Evolutionary conservation across 2,888 invertebrate species (phyloP), one percentile per base, ranked within the genome.

Genomic region (Rhagium mordax): DNA sequence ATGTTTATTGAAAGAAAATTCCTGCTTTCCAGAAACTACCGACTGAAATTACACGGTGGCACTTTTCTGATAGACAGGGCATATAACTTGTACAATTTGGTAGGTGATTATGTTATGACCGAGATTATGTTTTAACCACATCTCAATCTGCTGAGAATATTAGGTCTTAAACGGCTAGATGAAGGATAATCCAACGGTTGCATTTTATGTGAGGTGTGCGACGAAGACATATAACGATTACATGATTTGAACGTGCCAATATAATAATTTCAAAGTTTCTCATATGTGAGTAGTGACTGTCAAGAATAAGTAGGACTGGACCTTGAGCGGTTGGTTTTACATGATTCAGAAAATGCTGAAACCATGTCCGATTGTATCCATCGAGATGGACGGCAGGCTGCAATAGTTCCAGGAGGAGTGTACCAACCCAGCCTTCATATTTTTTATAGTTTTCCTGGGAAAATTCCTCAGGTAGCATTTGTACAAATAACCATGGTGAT

Each of bases 221-320:
- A 84, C 85, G 86, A 18, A 86, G 76, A 65, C 83, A 83, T 7
- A 86, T 61, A n/a, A 87, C 78, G 24, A 81, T 77, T 7, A 84
- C 78, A 55, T 70, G 29, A 61, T 78, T 74, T 8, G 18, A 49
- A 24, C 74, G 59, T 20, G 72, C 77, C 27, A 72, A n/a, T 53
- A 67, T 68, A 13, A 79, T 74, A 0, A 75, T 61, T 1, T 76
- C 74, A 13, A 75, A 41, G 57, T 76, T 75, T 61, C 69, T 74
- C 18, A 75, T 75, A 29, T 76, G 73, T 10, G 57, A 33, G 33
- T 64, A 71, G 53, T 72, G 74, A 16, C 77, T 77, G 62, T 80
- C 77, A 16, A 80, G 61, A 10, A 78, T 51, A 16, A 78, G 71
- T 7, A 79, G 8, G 57, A 74, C 76, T 27, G 78, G 79, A 71